Base-by-base conservation (phyloP, 2,888 invertebrate genomes). In the Cremastobaeus sp. region DNA sequence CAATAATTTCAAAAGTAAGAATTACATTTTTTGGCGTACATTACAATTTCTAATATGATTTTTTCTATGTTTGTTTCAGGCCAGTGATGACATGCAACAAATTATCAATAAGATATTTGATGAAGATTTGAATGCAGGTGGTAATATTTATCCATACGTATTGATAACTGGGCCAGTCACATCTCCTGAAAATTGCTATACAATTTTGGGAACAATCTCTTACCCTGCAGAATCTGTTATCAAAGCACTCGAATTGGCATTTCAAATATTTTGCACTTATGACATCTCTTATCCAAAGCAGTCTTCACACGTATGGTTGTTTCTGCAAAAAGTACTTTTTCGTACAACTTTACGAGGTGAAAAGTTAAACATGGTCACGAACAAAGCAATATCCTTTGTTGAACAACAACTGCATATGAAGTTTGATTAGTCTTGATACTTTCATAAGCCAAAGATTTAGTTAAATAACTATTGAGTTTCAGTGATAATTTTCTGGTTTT, bases 111-210 rank as follows among this genome's bases (percentile, higher is more conserved):
- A 45, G 11, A 21, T 6, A 14, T 4, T 2, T 25, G 12, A 45
- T 14, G 2, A 5, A 12, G 8, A 2, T n/a, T 3, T 25, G 11
- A 12, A 21, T 21, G 43, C 21, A 25, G 11, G 11, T 3, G 20
- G 20, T 9, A 18, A n/a, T 17, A 25, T 45, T 45, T n/a, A 25
- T 11, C 21, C 25, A 3, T 45, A 25, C 25, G 25, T 45, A 9
- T n/a, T 45, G 25, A 17, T 45, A 9, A 25, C n/a, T 45, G 43
- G 43, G 11, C 21, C 21, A 11, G n/a, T 21, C 1, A 45, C 43
- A 25, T 45, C 11, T 4, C 43, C 43, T 17, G 4, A 2, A 21
- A 25, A n/a, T 25, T 25, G 21, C 12, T 45, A 45, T n/a, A 17
- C 12, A 2, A 25, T 25, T 45, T 8, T 25, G 3, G 43, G 43